phyloP scores from a whole-genome alignment of 1,140 invertebrate genomes.

The Bicyclus anynana region DNA sequence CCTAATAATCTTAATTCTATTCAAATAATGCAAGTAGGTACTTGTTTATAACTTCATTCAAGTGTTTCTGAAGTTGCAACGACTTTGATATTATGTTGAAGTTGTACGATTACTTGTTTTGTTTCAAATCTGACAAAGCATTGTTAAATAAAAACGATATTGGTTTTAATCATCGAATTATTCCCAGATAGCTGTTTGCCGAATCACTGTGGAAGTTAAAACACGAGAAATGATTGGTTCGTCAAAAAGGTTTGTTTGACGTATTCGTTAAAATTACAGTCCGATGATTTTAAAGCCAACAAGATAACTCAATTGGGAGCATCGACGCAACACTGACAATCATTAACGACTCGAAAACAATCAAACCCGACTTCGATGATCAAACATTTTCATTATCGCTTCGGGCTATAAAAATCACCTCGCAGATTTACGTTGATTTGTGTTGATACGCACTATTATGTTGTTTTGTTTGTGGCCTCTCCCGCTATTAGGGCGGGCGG shows the following conservation, averaged over 20 bases:
- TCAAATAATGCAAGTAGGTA: no score
- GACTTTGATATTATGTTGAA: no score
- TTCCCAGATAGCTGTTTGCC: neutral
- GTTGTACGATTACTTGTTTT: no score
- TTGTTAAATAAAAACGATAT: no score
- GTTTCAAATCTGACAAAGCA: no score
- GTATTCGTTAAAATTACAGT: constrained; percentile 27
- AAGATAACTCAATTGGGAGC: constrained; percentile 33
- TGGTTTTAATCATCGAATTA: neutral
- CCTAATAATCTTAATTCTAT: no score
- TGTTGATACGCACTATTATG: constrained; percentile 38
- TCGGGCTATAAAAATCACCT: constrained; percentile 46
- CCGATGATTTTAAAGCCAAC: constrained; percentile 37
- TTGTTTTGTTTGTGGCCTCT: constrained; percentile 38
- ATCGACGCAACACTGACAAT: constrained; percentile 37
- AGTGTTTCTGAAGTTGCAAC: no score
- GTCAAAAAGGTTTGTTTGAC: constrained; percentile 25
- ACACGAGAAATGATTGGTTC: constrained; percentile 20
- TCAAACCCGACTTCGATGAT: constrained; percentile 55
- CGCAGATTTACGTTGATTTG: constrained; percentile 26
- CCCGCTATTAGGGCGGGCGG: constrained; percentile 44
- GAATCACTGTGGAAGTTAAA: constrained; percentile 9
- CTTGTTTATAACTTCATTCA: no score
- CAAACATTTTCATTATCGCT: constrained; percentile 58
- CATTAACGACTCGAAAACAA: constrained; percentile 61